Evolutionary conservation across 2,888 invertebrate genomes (phyloP).

Genomic region (Nemoura dubitans): DNA sequence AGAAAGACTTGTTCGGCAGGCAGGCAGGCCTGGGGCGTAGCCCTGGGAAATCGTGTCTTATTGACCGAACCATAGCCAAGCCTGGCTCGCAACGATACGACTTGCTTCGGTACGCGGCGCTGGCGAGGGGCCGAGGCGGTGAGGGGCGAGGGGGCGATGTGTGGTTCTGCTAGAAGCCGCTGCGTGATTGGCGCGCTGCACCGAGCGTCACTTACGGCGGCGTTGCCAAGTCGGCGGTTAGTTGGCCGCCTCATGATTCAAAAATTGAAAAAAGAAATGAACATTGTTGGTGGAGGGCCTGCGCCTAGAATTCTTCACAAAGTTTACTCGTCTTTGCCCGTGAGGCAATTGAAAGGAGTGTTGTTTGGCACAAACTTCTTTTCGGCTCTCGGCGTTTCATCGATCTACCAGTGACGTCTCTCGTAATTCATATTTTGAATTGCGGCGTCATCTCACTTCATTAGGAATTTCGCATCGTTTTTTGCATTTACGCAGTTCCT

Average conservation of each 20-base stretch:
- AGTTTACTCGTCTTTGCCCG: neutral
- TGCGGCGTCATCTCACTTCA: neutral
- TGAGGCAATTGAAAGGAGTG: neutral
- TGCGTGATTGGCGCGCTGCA: constrained; percentile 50
- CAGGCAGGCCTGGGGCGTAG: constrained; percentile 53
- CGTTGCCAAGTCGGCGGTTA: constrained; percentile 47
- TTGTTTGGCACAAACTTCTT: neutral
- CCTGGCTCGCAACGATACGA: constrained; percentile 54
- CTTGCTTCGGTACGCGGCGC: constrained; percentile 58
- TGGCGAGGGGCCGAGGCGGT: constrained; percentile 50
- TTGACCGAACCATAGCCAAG: constrained; percentile 63
- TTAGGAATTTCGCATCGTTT: neutral
- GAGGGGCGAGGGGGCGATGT: constrained; percentile 52
- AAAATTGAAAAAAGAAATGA: constrained; percentile 18
- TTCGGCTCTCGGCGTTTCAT: neutral
- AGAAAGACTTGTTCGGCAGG: constrained; percentile 15
- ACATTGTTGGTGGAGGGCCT: constrained; percentile 28
- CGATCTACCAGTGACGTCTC: neutral
- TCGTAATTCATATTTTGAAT: neutral
- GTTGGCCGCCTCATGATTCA: constrained; percentile 39
- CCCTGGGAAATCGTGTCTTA: constrained; percentile 59
- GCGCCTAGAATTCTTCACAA: constrained; percentile 22
- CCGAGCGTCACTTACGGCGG: constrained; percentile 48
- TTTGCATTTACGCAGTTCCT: neutral
- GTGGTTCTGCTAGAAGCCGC: constrained; percentile 53